Evolutionary conservation across 2,888 invertebrate species (phyloP).

Genomic region (Ariolimax columbianus): DNA sequence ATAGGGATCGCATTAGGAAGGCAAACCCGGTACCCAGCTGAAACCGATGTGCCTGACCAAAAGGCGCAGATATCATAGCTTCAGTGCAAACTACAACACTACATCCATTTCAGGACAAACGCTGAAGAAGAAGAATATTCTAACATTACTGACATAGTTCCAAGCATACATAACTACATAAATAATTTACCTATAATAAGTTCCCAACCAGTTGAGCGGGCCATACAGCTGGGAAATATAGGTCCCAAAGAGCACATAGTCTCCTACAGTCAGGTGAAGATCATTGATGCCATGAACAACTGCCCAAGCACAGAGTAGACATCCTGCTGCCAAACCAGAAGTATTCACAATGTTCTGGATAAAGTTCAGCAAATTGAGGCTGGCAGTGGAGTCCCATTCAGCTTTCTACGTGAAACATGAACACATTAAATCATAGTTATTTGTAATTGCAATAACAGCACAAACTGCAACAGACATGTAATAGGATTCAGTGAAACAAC

Average conservation of each 20-base stretch:
- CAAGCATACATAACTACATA: background rate
- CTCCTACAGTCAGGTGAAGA: conserved; percentile 89
- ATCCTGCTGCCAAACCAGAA: conserved; percentile 90
- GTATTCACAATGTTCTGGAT: conserved; percentile 94
- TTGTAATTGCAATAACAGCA: too few relatives aligned
- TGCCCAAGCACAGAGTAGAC: conserved; percentile 91
- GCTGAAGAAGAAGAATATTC: too few relatives aligned
- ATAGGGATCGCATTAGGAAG: too few relatives aligned
- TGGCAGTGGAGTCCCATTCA: conserved; percentile 92
- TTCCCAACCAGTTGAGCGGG: conserved; percentile 98
- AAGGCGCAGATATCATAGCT: too few relatives aligned
- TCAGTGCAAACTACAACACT: too few relatives aligned
- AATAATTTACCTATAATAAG: conserved; percentile 85
- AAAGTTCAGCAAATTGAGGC: conserved; percentile 93
- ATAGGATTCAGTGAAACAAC: too few relatives aligned
- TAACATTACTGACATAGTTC: too few relatives aligned
- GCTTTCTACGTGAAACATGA: conserved; percentile 83
- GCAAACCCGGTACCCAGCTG: too few relatives aligned
- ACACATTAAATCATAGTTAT: background rate
- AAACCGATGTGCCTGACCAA: too few relatives aligned
- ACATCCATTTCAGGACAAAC: too few relatives aligned
- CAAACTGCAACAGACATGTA: too few relatives aligned
- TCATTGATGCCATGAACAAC: conserved; percentile 78
- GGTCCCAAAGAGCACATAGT: conserved; percentile 96
- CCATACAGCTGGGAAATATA: conserved; percentile 95